phyloP scores from a whole-genome alignment of 2,888 invertebrate genomes.

The Drosophila demipolita region DNA sequence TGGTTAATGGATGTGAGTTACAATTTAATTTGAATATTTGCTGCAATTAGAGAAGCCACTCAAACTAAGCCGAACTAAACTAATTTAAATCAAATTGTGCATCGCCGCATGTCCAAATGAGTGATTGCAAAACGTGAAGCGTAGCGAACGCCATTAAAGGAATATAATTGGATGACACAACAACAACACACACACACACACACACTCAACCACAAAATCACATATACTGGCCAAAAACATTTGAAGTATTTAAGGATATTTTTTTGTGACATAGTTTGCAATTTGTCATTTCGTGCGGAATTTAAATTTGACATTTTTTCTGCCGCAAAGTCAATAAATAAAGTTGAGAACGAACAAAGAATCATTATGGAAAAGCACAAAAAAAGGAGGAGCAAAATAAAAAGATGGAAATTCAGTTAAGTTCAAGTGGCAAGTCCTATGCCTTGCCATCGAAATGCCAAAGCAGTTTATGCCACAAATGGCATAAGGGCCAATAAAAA shows the following conservation, averaged over 20 bases:
- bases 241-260: slow-evolving; percentile 22
- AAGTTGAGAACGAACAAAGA: slow-evolving; percentile 37
- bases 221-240: slow-evolving; percentile 21
- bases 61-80: slow-evolving; percentile 55
- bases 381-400: slow-evolving; percentile 7
- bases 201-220: slow-evolving; percentile 5
- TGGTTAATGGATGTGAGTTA: slow-evolving; percentile 43
- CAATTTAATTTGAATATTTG: slow-evolving; percentile 49
- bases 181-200: background rate
- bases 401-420: slow-evolving; percentile 49
- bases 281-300: slow-evolving; percentile 71
- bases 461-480: slow-evolving; percentile 61
- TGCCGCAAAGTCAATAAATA: slow-evolving; percentile 65
- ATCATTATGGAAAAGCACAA: slow-evolving; percentile 28
- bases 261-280: slow-evolving; percentile 56
- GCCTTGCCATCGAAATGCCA: slow-evolving; percentile 36
- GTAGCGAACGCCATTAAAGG: slow-evolving; percentile 63
- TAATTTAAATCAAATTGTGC: slow-evolving; percentile 59
- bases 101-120: slow-evolving; percentile 26
- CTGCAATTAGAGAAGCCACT: slow-evolving; percentile 31
- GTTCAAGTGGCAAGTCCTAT: slow-evolving; percentile 30
- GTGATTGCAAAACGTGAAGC: slow-evolving; percentile 38
- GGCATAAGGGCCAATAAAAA: slow-evolving; percentile 48
- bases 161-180: slow-evolving; percentile 36
- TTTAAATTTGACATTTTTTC: slow-evolving; percentile 54